Base-by-base conservation (phyloP, 1,140 invertebrate genomes). In the Trissolcus basalis region DNA sequence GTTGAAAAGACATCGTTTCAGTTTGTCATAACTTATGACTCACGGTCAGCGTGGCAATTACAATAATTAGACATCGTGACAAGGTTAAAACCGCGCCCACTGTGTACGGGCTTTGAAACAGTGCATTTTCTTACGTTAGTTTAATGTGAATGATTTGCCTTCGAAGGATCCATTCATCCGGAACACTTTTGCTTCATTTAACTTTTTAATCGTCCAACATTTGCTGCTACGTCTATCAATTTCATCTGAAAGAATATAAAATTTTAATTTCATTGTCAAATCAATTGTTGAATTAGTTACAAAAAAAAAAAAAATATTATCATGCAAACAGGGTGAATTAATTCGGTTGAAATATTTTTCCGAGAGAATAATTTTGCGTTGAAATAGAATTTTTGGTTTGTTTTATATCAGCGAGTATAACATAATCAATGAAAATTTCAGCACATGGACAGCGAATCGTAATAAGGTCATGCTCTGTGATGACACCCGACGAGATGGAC, bases 401-500 rank as follows among this genome's bases (percentile, higher is more conserved):
- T n/a, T n/a, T n/a, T n/a, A n/a, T n/a, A n/a, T n/a, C n/a, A n/a
- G n/a, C n/a, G n/a, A n/a, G n/a, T n/a, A 13, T 39, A 39, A 39
- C 3, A 39, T 13, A 44, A 13, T 44, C 2, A 13, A 44, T 44
- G 12, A 44, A 49, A 51, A 54, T 78, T 85, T 33, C 84, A 91
- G 90, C 89, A 15, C 86, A 89, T 56, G 88, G 89, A 9, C 81
- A 88, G 35, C 58, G 87, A 53, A 64, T 90, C 0, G 79, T 90
- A 8, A 86, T 86, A 19, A 88, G 90, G 33, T 88, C 90, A 1
- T 92, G 91, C 77, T 90, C 90, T 0, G 89, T 87, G 78, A 89
- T 91, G 41, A 88, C 88, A 32, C 82, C 86, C 15, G 89, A 91
- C 11, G 86, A 87, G 39, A 75, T 75, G 5, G 89, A 91, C 61